phyloP scores from a whole-genome alignment of 1,140 invertebrate species.

The Brachionus plicatilis region DNA sequence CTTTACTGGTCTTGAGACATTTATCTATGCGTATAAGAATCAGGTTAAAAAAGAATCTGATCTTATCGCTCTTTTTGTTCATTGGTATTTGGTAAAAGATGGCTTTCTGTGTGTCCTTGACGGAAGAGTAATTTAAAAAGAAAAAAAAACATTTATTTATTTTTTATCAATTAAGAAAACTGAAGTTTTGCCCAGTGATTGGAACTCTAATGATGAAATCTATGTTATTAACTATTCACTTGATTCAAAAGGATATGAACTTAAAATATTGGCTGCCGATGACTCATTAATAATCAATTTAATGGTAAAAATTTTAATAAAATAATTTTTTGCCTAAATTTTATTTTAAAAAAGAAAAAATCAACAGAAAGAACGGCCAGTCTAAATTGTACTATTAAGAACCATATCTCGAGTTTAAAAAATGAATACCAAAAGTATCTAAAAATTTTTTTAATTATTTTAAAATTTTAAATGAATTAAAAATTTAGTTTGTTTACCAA shows the following conservation, averaged over 20 bases:
- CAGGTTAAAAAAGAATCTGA: slow-evolving; percentile 14
- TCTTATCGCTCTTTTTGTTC: slow-evolving; percentile 2
- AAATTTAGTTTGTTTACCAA: background rate
- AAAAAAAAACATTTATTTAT: background rate
- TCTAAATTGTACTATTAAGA: background rate
- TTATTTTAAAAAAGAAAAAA: background rate
- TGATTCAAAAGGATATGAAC: slow-evolving; percentile 23
- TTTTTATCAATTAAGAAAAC: background rate
- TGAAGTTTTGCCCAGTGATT: slow-evolving; percentile 8
- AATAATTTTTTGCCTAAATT: background rate
- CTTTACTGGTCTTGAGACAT: background rate
- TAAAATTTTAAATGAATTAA: background rate
- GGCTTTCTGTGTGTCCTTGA: slow-evolving; percentile 4
- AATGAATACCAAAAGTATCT: slow-evolving; percentile 2
- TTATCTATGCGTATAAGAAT: background rate
- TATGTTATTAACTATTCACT: slow-evolving; percentile 12
- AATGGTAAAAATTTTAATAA: background rate
- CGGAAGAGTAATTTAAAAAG: background rate
- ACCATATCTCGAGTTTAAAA: background rate
- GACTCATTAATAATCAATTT: slow-evolving; percentile 3
- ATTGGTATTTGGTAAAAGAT: slow-evolving; percentile 26
- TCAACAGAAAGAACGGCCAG: background rate
- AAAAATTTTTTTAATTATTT: background rate
- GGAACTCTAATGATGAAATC: background rate
- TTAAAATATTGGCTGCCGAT: background rate